phyloP scores from a whole-genome alignment of 2,888 invertebrate genomes.

The Vanessa cardui region DNA sequence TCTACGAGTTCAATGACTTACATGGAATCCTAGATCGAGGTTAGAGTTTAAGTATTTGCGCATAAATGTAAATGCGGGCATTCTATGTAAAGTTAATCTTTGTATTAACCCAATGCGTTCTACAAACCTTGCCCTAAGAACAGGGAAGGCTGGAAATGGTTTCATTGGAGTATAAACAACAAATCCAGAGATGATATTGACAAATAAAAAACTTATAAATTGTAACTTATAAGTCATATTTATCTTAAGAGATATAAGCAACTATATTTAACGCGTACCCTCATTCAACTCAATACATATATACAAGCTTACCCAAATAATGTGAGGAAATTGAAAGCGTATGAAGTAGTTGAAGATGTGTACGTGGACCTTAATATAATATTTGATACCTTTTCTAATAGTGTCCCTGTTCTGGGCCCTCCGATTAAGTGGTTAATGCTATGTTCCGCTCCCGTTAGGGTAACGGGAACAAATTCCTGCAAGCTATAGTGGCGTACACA shows the following conservation, averaged over 20 bases:
- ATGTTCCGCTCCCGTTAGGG: slow-evolving; percentile 46
- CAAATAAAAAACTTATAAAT: too few relatives aligned
- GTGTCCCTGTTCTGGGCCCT: slow-evolving; percentile 13
- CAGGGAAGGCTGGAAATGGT: slow-evolving; percentile 6
- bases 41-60: slow-evolving; percentile 36
- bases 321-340: too few relatives aligned
- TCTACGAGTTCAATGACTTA: slow-evolving; percentile 24
- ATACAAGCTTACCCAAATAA: too few relatives aligned
- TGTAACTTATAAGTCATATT: too few relatives aligned
- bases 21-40: slow-evolving; percentile 30
- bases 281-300: too few relatives aligned
- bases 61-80: slow-evolving; percentile 38
- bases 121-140: slow-evolving; percentile 8
- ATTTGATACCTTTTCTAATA: not conserved
- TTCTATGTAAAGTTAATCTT: slow-evolving; percentile 37
- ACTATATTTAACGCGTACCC: too few relatives aligned
- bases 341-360: too few relatives aligned
- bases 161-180: not conserved
- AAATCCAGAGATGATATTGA: not conserved
- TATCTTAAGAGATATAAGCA: too few relatives aligned
- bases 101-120: slow-evolving; percentile 30
- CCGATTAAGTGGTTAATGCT: slow-evolving; percentile 48
- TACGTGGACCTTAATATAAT: too few relatives aligned
- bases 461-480: slow-evolving; percentile 53
- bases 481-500: not conserved